Conservation (phyloP, 2,113 vertebrate species). For the Cynocephalus volans region DNA sequence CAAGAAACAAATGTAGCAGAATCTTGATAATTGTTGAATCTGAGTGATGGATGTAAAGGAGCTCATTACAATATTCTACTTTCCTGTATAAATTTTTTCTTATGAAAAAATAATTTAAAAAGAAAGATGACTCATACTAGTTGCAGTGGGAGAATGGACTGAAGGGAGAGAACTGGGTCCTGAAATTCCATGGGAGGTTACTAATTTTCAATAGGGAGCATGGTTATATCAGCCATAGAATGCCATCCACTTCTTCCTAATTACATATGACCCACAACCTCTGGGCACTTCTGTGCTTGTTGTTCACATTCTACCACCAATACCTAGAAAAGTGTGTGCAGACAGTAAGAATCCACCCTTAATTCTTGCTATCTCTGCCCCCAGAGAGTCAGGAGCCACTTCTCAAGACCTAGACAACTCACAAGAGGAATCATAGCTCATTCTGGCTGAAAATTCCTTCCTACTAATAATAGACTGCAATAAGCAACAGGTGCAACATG, state of each 20-base stretch:
- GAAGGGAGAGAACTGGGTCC: neutral
- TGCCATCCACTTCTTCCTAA: neutral
- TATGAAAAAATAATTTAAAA: constrained; percentile 6
- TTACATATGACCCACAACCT: neutral
- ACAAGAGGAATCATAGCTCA: neutral
- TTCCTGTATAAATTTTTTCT: neutral
- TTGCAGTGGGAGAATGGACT: neutral
- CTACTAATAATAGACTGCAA: neutral
- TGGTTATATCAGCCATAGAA: neutral
- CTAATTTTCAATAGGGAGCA: neutral
- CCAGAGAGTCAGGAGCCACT: neutral
- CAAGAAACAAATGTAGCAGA: constrained; percentile 12
- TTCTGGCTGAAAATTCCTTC: neutral
- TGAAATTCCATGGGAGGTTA: neutral
- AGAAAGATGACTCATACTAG: neutral
- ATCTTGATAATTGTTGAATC: constrained; percentile 24
- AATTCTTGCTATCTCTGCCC: neutral
- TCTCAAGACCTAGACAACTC: constrained; percentile 1
- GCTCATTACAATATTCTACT: neutral
- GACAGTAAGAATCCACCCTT: neutral
- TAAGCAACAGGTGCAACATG: neutral
- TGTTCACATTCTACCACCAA: constrained; percentile 2
- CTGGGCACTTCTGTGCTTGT: neutral
- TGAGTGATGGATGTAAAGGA: neutral
- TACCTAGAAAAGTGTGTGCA: neutral